These are phyloP conservation scores for Epiblema foenella DNA, from an alignment of 2,888 invertebrate genomes.

Conservation along the genomic window DNA sequence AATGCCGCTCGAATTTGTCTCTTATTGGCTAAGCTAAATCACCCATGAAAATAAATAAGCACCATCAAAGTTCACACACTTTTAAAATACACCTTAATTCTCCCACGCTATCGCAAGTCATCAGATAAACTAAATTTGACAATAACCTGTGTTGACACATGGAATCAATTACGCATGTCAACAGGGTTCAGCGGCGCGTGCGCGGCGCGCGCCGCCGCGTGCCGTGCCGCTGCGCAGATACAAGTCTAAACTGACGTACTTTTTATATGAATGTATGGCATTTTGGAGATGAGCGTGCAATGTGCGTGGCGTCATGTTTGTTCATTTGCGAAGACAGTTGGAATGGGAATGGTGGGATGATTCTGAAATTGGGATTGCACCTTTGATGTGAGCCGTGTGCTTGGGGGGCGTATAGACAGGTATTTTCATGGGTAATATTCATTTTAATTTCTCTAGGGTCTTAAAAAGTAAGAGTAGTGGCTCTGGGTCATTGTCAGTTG, in stretches of 20 bases:
- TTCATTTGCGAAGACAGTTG: constrained; percentile 15
- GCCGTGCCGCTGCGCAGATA: neutral
- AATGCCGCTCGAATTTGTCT: neutral
- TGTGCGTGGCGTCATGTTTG: constrained; percentile 19
- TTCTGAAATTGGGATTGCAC: neutral
- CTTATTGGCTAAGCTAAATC: neutral
- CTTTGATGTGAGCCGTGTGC: neutral
- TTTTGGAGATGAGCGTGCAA: neutral
- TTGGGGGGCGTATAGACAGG: neutral
- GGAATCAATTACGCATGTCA: constrained; percentile 38
- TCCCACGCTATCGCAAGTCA: constrained; percentile 6
- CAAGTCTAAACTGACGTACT: neutral
- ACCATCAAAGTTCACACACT: neutral
- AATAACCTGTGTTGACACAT: constrained; percentile 24
- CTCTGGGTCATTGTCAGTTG: too few species aligned
- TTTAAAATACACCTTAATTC: neutral
- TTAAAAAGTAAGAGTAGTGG: too few species aligned
- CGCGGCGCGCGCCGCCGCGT: constrained; percentile 49
- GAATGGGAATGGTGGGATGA: neutral
- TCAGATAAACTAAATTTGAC: constrained; percentile 20
- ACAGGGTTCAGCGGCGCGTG: constrained; percentile 49
- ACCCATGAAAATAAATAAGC: neutral
- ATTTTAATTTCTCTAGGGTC: too few species aligned
- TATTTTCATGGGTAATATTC: neutral
- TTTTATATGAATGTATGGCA: neutral